Evolutionary conservation across 2,797 vertebrate genomes (phyloP), one percentile per base, ranked within the genome.

Genomic region (Myripristis murdjan): DNA sequence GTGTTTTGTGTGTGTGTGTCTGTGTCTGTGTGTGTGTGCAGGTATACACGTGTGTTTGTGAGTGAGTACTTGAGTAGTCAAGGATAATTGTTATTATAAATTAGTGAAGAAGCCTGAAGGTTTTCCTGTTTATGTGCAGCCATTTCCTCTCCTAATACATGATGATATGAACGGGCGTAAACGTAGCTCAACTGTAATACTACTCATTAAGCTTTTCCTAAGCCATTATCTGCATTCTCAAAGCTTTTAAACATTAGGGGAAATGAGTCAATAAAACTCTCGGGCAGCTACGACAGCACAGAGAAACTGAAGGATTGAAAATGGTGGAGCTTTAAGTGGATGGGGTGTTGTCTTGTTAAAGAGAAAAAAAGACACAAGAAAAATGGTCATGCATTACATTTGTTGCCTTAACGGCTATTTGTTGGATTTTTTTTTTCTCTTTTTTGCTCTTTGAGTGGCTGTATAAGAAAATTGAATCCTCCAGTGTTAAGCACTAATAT

Each of bases 191-290:
- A 59, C n/a, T 23, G 56, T 69, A 65, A 71, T 35, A 35, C 28
- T 11, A 26, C 2, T 49, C 72, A 81, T 81, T 78, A 79, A 64
- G 20, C 20, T 12, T 16, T 62, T 16, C 60, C 14, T 51, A 24
- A 35, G 24, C 23, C 24, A 74, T 83, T 69, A 60, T 75, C 64
- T 57, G 18, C 53, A 41, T 16, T 64, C 70, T 75, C 35, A 66
- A 43, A 56, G 11, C 37, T 55, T 60, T 70, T 31, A 46, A 60
- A 67, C 48, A 54, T 59, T 18, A 31, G 4, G 46, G 33, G 15
- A 41, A 64, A 64, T 35, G 14, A 71, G 37, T 63, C 66, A 59
- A 67, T 79, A 67, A 73, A 48, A 8, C 53, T 23, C 9, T 44
- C n/a, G 59, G 22, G 28, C 31, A 59, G 53, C 22, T 68, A 52